phyloP scores from a whole-genome alignment of 2,113 vertebrate genomes.

The Sinocyclocheilus rhinocerous region DNA sequence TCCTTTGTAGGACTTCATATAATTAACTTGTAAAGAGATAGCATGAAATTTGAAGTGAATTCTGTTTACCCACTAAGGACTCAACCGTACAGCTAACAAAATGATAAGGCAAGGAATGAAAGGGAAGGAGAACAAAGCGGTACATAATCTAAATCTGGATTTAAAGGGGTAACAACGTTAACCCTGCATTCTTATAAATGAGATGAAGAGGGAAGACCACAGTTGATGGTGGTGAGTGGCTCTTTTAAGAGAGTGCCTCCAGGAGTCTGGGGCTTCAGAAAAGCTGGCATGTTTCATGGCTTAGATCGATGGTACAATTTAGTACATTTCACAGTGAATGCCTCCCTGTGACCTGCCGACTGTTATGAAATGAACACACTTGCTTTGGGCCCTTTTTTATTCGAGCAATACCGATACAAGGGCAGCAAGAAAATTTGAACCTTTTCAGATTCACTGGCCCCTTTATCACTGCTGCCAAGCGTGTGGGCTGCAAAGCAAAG shows the following conservation, averaged over 20 bases:
- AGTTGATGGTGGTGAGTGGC: conserved; percentile 32
- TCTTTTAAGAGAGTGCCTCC: conserved; percentile 52
- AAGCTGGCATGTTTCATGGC: conserved; percentile 72
- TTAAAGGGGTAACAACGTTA: conserved; percentile 31
- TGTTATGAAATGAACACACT: no score
- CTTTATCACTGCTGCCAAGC: no score
- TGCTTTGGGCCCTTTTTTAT: no score
- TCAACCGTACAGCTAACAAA: conserved; percentile 51
- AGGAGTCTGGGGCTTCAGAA: conserved; percentile 43
- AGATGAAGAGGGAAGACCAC: conserved; percentile 39
- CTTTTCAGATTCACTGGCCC: no score
- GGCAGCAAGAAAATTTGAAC: no score
- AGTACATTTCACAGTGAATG: no score
- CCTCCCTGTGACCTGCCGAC: no score
- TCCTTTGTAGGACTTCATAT: conserved; percentile 66
- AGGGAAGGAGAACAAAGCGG: not conserved
- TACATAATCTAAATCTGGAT: conserved; percentile 34
- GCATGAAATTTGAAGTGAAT: conserved; percentile 68
- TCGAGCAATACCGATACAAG: no score
- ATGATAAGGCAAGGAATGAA: conserved; percentile 44
- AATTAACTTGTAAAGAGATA: conserved; percentile 73
- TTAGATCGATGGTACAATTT: conserved; percentile 70
- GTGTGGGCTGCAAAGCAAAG: no score
- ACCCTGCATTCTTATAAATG: conserved; percentile 26
- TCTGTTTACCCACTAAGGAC: conserved; percentile 59